Evolutionary conservation across 2,113 vertebrate species (phyloP).

Genomic region (Cyanoramphus novaezelandiae): DNA sequence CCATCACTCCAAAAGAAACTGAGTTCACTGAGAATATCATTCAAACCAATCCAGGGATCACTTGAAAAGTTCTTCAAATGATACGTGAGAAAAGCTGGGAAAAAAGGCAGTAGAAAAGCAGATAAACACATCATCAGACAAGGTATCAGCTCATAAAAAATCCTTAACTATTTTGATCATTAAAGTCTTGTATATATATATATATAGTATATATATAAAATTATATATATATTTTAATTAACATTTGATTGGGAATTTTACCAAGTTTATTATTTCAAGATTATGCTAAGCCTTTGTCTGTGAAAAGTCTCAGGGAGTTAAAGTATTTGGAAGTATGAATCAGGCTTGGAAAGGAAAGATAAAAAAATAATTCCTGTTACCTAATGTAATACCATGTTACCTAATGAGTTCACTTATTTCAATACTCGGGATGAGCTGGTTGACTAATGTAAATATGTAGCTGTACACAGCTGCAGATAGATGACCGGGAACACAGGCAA

Average conservation of each 20-base stretch:
- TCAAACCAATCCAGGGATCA: conserved; percentile 88
- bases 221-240: background rate
- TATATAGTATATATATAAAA: background rate
- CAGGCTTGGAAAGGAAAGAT: background rate
- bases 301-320: background rate
- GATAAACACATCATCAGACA: background rate
- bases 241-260: background rate
- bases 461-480: background rate
- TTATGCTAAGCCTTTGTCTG: background rate
- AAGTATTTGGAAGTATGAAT: background rate
- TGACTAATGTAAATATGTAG: background rate
- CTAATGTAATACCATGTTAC: background rate
- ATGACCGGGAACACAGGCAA: background rate
- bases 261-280: background rate
- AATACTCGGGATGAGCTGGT: background rate
- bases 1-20: conserved; percentile 88
- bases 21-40: conserved; percentile 86
- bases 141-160: background rate
- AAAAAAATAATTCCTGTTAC: background rate
- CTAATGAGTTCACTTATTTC: background rate
- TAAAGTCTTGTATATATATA: background rate
- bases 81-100: conserved; percentile 84
- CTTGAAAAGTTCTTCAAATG: conserved; percentile 70
- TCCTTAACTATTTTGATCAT: background rate
- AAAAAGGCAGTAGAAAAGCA: background rate